phyloP scores from a whole-genome alignment of 2,888 invertebrate genomes.

The Tricholauxania praeusta region DNA sequence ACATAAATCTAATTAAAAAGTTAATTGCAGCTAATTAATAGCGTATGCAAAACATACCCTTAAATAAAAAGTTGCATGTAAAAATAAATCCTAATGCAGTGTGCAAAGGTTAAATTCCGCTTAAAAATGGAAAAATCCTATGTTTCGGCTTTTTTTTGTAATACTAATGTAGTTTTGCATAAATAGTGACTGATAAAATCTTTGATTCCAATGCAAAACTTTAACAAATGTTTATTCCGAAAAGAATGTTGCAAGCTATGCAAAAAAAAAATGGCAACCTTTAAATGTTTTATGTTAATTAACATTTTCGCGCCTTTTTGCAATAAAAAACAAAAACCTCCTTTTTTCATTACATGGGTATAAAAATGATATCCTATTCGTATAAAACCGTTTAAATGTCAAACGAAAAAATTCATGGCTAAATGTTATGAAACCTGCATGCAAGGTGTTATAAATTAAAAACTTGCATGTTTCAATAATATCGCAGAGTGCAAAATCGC shows the following conservation, averaged over 20 bases:
- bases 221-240: background rate
- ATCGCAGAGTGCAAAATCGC: background rate
- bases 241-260: too few relatives aligned
- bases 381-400: background rate
- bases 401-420: background rate
- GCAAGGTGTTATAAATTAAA: constrained; percentile 49
- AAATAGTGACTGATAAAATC: background rate
- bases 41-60: too few relatives aligned
- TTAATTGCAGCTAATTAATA: too few relatives aligned
- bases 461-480: constrained; percentile 30
- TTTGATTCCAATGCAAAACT: background rate
- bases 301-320: constrained; percentile 15
- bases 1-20: too few relatives aligned
- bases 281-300: constrained; percentile 18
- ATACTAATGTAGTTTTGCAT: background rate
- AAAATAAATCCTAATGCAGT: too few relatives aligned
- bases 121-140: too few relatives aligned
- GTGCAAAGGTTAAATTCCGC: too few relatives aligned
- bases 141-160: too few relatives aligned
- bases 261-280: background rate
- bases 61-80: too few relatives aligned
- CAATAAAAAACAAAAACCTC: background rate
- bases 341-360: background rate
- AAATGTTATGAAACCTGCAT: constrained; percentile 35
- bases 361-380: constrained; percentile 11